Conservation (phyloP, 2,113 vertebrate species). For the Asarcornis scutulata region DNA sequence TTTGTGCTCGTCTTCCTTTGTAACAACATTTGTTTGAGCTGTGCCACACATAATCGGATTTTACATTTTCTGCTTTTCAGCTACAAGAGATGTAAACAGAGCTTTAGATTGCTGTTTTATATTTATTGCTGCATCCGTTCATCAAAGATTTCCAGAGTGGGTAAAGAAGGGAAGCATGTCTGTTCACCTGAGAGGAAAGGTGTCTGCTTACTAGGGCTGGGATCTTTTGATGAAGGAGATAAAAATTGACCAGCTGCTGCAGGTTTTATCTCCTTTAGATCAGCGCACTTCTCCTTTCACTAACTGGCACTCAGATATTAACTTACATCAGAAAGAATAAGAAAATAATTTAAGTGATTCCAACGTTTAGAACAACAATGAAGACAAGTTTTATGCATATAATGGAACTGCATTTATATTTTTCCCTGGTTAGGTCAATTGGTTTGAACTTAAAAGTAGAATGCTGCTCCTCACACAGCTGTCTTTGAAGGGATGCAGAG, state of each 20-base stretch:
- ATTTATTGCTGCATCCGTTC: background rate
- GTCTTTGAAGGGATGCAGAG: background rate
- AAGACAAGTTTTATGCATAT: background rate
- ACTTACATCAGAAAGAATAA: background rate
- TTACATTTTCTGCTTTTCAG: background rate
- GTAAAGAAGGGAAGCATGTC: background rate
- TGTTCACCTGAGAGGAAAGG: slow-evolving; percentile 2
- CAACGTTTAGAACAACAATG: background rate
- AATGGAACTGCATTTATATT: background rate
- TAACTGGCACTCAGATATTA: background rate
- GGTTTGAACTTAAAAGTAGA: background rate
- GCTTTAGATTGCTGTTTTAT: background rate
- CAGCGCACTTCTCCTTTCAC: background rate
- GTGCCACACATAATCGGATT: background rate
- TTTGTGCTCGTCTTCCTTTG: background rate
- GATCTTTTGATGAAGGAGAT: background rate
- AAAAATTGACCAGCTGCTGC: background rate
- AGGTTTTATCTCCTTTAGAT: background rate
- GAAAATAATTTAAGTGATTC: background rate
- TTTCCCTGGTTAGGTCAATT: background rate
- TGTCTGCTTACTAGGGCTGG: background rate
- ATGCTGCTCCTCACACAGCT: background rate
- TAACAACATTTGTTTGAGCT: background rate
- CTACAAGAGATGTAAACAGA: background rate
- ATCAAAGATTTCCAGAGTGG: background rate